Conservation (phyloP, 1,140 invertebrate genomes). For the Lepidostoma basale region DNA sequence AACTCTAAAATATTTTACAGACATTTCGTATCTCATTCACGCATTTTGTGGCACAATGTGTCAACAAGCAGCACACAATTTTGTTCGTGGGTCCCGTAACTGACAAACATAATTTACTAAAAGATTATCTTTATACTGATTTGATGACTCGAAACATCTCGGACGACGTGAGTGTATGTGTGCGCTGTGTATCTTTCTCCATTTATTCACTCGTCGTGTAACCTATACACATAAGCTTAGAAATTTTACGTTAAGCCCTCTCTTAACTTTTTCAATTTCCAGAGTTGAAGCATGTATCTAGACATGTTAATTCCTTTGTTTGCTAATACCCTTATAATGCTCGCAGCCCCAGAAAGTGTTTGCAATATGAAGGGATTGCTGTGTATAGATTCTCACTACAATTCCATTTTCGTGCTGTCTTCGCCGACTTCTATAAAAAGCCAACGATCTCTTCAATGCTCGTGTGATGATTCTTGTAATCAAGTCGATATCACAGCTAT, state of each 20-base stretch:
- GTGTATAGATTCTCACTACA: neutral
- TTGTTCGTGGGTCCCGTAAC: neutral
- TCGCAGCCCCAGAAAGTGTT: neutral
- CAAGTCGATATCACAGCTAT: neutral
- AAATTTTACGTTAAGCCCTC: neutral
- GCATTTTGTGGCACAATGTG: too few relatives aligned
- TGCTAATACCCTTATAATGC: neutral
- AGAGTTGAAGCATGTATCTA: neutral
- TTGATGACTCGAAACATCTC: neutral
- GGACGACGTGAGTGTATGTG: neutral
- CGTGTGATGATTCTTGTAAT: neutral
- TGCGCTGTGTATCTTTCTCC: neutral
- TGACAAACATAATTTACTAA: neutral
- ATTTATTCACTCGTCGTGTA: neutral
- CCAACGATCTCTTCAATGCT: neutral
- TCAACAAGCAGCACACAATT: too few relatives aligned
- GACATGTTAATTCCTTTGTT: constrained; percentile 11
- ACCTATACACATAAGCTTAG: too few relatives aligned
- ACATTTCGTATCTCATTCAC: too few relatives aligned
- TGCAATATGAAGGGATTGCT: neutral
- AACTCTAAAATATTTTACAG: too few relatives aligned
- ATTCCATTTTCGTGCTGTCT: neutral
- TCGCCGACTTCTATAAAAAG: too few relatives aligned
- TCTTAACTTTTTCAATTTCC: neutral
- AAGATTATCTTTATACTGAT: neutral